A percentile compares a stretch with the other conserved stretches of the same genome.
phyloP scores from a whole-genome alignment of 2,797 vertebrate species.

The Scyliorhinus canicula region DNA sequence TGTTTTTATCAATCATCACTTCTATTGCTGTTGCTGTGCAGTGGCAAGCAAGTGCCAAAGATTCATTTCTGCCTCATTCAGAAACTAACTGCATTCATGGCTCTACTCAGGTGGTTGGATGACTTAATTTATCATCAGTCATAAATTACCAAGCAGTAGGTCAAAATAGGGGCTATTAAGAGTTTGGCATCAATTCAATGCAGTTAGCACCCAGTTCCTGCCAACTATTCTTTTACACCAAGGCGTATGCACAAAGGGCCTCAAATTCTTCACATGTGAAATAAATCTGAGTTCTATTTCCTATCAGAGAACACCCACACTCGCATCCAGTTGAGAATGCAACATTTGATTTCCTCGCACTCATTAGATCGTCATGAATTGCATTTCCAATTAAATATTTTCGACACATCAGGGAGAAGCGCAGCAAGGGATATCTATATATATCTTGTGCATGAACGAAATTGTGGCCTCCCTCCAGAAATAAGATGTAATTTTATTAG shows the following conservation, averaged over 20 bases:
- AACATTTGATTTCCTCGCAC: not conserved
- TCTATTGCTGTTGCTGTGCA: not conserved
- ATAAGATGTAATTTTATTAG: slow-evolving; percentile 8
- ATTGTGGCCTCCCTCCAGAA: not conserved
- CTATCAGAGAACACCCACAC: not conserved
- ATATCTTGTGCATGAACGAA: not conserved
- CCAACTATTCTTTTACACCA: not conserved
- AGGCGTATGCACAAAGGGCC: not conserved
- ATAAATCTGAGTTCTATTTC: not conserved
- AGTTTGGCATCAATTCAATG: not conserved
- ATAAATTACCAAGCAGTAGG: not conserved
- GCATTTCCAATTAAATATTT: not conserved
- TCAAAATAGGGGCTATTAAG: not conserved
- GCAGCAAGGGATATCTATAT: not conserved
- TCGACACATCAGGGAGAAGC: not conserved
- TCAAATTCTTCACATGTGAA: slow-evolving; percentile 1
- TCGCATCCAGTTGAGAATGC: not conserved
- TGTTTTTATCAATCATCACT: not conserved
- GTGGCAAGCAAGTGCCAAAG: not conserved
- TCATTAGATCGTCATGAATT: not conserved
- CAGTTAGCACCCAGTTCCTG: not conserved
- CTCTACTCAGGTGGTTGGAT: not conserved
- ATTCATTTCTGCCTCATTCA: not conserved
- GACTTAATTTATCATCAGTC: not conserved
- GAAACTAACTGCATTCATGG: not conserved